Base-by-base conservation (phyloP, 2,888 invertebrate genomes). In the Griposia aprilina region DNA sequence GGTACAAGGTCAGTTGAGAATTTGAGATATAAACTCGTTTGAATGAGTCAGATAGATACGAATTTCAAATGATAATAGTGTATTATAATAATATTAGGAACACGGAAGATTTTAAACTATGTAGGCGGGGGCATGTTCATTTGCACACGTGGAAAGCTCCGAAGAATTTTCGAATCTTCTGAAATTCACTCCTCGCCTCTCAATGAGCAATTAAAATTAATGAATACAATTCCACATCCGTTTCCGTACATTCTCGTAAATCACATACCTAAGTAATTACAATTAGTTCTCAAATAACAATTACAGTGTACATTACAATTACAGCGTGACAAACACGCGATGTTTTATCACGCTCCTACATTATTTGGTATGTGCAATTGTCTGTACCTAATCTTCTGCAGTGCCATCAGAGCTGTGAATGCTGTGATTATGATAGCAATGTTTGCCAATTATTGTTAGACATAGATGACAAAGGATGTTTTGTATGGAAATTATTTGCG, bases 371-470 rank as follows among this genome's bases (percentile, higher is more conserved):
- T 72, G 74, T 84, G 84, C 82, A 82, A 17, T 85, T 79, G 70
- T 79, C 41, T 57, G 66, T 68, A n/a, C n/a, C n/a, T n/a, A 74
- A 76, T 80, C 45, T 79, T n/a, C 13, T 74, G 50, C 30, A 30
- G 41, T 30, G 36, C 76, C 63, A 52, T 26, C 77, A 59, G 57
- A 67, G 55, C 57, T 57, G 30, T 10, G 50, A 48, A 20, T 48
- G 26, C 7, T 67, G 66, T 48, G 26, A 48, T 48, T 36, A 20
- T 26, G 75, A 84, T 82, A 85, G 65, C 57, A 41, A n/a, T 84
- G 79, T 85, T 84, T 76, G 74, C 26, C 70, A 62, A n/a, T 74
- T 85, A 84, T 84, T 82, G 82, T 76, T 66, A 71, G 26, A 62
- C 41, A 52, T 23, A 36, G 84, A 85, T 84, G 85, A 82, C 63